Conservation (phyloP, 1,140 invertebrate species). For the Lineus longissimus region DNA sequence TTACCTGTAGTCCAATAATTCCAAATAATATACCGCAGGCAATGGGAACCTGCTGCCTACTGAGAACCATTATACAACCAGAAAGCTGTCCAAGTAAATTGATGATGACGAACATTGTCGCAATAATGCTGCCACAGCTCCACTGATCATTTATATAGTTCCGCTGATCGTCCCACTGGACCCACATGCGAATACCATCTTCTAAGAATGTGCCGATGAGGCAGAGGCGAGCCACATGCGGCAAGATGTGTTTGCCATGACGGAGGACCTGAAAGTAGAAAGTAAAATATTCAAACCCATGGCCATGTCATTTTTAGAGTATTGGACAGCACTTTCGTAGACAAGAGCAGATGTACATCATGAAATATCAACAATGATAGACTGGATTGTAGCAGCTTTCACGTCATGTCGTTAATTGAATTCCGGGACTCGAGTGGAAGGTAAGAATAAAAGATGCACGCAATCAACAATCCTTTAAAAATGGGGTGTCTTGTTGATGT, state of each 20-base stretch:
- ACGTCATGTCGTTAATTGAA: neutral
- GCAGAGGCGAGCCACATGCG: conserved; percentile 91
- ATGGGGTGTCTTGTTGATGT: no score
- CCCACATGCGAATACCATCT: conserved; percentile 98
- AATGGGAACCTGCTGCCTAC: conserved; percentile 86
- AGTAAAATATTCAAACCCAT: neutral
- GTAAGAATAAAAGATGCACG: neutral
- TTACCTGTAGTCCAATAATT: conserved; percentile 88
- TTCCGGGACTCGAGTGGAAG: neutral
- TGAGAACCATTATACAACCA: conserved; percentile 92
- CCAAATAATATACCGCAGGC: conserved; percentile 93
- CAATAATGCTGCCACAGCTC: conserved; percentile 92
- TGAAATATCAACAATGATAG: neutral
- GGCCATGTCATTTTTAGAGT: neutral
- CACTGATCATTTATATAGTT: conserved; percentile 90
- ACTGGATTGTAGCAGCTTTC: no score
- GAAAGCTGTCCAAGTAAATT: conserved; percentile 95
- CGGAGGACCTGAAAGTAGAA: conserved; percentile 72
- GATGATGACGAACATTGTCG: conserved; percentile 85
- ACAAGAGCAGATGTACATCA: neutral
- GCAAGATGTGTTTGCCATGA: conserved; percentile 88
- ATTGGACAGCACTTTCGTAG: neutral
- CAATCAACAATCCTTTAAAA: no score
- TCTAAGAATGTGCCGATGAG: conserved; percentile 99
- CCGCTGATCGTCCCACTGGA: conserved; percentile 96